Evolutionary conservation across 2,888 invertebrate genomes (phyloP).

Genomic region (Epiblema foenella): DNA sequence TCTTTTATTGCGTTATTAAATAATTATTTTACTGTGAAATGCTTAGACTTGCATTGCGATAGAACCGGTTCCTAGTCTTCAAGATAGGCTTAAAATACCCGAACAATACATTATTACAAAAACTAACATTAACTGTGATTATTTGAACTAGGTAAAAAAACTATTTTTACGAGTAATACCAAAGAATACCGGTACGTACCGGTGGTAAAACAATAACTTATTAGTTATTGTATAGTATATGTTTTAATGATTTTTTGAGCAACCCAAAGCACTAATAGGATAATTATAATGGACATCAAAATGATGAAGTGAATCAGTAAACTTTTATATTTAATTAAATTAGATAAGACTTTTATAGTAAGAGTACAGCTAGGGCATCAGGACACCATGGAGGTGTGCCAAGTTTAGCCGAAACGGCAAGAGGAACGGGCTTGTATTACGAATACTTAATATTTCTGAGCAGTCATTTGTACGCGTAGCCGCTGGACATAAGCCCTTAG

Average conservation of each 20-base stretch:
- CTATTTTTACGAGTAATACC: too few relatives aligned
- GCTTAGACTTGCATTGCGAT: slow-evolving; percentile 5
- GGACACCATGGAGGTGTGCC: too few relatives aligned
- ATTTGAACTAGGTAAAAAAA: not conserved
- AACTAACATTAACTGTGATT: not conserved
- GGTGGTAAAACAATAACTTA: too few relatives aligned
- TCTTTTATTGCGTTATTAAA: too few relatives aligned
- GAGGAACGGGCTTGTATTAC: too few relatives aligned
- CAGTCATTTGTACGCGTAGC: not conserved
- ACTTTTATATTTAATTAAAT: not conserved
- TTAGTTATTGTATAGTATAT: too few relatives aligned
- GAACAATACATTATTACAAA: not conserved
- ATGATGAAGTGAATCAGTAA: not conserved
- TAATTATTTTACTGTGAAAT: not conserved
- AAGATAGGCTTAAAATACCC: not conserved
- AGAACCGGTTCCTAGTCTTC: not conserved
- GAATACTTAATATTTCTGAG: not conserved
- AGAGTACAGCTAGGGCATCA: too few relatives aligned
- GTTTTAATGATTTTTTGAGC: not conserved
- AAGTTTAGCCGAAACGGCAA: too few relatives aligned
- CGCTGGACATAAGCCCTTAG: slow-evolving; percentile 2
- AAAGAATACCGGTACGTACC: too few relatives aligned
- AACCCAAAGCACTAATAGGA: not conserved
- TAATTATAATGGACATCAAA: not conserved
- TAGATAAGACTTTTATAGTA: too few relatives aligned